Evolutionary conservation across 2,888 invertebrate genomes (phyloP).

Genomic region (Ophion costatus): DNA sequence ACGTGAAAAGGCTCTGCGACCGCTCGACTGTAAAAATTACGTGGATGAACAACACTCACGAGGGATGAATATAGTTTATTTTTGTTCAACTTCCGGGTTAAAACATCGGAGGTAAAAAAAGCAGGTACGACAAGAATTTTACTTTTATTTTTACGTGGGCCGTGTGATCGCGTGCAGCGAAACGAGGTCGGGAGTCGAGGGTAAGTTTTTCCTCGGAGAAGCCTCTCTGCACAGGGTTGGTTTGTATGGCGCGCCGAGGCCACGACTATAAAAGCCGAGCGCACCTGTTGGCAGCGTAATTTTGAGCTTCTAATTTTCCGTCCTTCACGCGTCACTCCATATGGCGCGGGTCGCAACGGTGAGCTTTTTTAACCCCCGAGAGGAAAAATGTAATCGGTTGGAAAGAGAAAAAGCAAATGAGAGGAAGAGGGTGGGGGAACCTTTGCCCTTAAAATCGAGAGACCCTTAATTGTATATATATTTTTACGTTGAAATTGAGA

Average conservation of each 20-base stretch:
- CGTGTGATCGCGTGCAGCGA: constrained; percentile 39
- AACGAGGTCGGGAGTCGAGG: constrained; percentile 66
- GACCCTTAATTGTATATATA: too few species aligned
- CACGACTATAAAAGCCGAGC: constrained; percentile 53
- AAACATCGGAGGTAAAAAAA: constrained; percentile 31
- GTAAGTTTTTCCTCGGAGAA: constrained; percentile 47
- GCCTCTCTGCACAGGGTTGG: not conserved
- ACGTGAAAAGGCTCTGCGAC: constrained; percentile 48
- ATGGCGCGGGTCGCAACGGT: constrained; percentile 5
- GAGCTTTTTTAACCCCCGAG: constrained; percentile 9
- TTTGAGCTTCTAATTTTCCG: constrained; percentile 67
- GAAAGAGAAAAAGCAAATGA: not conserved
- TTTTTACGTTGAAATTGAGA: too few species aligned
- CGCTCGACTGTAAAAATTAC: constrained; percentile 48
- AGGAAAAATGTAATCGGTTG: constrained; percentile 45
- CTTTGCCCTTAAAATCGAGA: too few species aligned
- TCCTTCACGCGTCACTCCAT: constrained; percentile 58
- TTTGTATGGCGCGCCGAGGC: not conserved
- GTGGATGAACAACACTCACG: constrained; percentile 36
- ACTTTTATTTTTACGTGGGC: constrained; percentile 36
- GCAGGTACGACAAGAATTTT: constrained; percentile 1
- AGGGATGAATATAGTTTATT: constrained; percentile 34
- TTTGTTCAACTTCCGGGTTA: constrained; percentile 47
- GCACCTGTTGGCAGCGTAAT: constrained; percentile 70
- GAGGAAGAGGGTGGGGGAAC: too few species aligned